Conservation (phyloP, 2,113 vertebrate species). For the Crotalus viridis region DNA sequence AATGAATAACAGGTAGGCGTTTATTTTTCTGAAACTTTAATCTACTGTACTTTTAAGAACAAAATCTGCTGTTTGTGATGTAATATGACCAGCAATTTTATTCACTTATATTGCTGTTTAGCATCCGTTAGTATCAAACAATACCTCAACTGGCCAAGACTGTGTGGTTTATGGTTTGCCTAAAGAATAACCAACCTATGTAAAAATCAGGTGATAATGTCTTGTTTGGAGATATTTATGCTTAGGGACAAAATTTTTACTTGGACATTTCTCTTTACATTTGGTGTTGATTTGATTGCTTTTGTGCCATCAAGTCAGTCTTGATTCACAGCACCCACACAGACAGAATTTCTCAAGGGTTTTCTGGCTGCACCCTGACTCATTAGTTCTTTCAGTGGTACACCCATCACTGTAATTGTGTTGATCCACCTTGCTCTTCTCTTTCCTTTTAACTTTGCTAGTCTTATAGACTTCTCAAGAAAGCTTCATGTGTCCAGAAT, state of each 20-base stretch:
- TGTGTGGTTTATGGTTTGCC: neutral
- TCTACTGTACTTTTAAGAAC: neutral
- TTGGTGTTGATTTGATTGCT: neutral
- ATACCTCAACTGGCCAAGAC: neutral
- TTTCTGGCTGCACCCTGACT: neutral
- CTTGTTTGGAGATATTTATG: neutral
- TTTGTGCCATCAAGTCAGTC: neutral
- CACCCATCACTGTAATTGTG: neutral
- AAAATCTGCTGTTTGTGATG: neutral
- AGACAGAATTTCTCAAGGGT: neutral
- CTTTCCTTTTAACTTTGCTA: neutral
- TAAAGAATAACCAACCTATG: neutral
- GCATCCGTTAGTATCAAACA: neutral
- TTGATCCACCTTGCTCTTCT: neutral
- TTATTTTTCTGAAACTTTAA: neutral
- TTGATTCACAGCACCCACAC: neutral
- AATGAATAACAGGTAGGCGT: neutral
- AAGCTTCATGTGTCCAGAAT: neutral
- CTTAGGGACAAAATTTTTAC: neutral
- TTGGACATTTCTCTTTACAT: neutral
- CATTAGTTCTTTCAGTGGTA: neutral
- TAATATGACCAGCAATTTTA: neutral
- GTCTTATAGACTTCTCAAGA: neutral
- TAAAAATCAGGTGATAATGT: neutral
- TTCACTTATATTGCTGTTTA: neutral